A percentile compares a stretch with the other conserved stretches of the same genome.
Evolutionary conservation across 2,113 vertebrate genomes (phyloP).

Genomic region (Ancistrus triradiatus): DNA sequence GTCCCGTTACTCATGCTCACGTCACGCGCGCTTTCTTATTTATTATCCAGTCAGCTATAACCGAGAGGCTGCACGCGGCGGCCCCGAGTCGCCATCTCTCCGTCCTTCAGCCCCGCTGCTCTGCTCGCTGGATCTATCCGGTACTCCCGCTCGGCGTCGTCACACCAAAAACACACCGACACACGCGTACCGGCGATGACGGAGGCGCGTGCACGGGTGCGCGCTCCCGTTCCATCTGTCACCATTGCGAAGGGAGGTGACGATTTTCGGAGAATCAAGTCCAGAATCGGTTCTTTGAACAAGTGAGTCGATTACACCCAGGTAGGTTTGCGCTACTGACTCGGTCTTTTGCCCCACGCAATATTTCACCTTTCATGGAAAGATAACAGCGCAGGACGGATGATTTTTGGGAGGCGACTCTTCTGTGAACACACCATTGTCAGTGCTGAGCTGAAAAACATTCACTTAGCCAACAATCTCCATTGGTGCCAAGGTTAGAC

Average conservation of each 20-base stretch:
- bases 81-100: slow-evolving; percentile 2
- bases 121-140: not conserved
- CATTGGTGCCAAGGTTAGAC: too few species aligned
- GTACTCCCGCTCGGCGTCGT: not conserved
- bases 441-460: too few species aligned
- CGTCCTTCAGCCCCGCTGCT: not conserved
- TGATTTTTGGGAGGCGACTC: too few species aligned
- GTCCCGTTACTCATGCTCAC: slow-evolving; percentile 62
- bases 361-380: not conserved
- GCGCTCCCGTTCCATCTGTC: slow-evolving; percentile 3
- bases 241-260: not conserved
- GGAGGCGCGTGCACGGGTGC: not conserved
- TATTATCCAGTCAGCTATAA: slow-evolving; percentile 62
- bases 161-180: not conserved
- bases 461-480: too few species aligned
- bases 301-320: not conserved
- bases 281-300: not conserved
- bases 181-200: not conserved
- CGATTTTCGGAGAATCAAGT: not conserved
- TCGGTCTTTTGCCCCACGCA: too few species aligned
- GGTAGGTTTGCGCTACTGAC: too few species aligned
- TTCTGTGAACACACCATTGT: too few species aligned
- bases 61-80: not conserved
- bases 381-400: not conserved
- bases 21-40: not conserved